These are phyloP conservation scores for Phymanthus crucifer DNA, from an alignment of 92 coral and sea anemone species.

Conservation along the genomic window DNA sequence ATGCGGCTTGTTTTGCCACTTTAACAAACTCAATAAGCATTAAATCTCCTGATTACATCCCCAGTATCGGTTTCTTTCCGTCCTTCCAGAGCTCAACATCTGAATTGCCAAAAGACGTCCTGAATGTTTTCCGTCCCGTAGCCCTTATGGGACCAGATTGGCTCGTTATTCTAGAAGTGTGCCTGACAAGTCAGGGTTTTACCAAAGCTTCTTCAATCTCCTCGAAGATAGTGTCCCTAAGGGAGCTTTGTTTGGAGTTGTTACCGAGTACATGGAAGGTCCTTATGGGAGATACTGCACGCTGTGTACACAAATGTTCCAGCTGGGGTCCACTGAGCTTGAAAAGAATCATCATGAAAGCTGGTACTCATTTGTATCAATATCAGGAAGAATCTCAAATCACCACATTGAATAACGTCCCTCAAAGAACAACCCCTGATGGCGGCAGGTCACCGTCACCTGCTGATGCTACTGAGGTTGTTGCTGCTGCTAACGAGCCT, in stretches of 20 bases:
- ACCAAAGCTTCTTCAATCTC: conserved; percentile 78
- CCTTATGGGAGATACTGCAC: conserved; percentile 50
- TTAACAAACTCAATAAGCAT: conserved; percentile 40
- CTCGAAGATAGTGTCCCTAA: conserved; percentile 74
- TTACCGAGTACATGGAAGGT: conserved; percentile 59
- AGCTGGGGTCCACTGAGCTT: conserved; percentile 89
- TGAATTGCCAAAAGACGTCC: conserved; percentile 70
- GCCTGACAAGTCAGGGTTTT: conserved; percentile 91
- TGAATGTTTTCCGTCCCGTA: conserved; percentile 80
- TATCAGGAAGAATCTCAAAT: conserved; percentile 38
- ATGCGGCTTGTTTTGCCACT: conserved; percentile 93
- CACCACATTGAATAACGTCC: conserved; percentile 16
- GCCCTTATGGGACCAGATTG: conserved; percentile 84
- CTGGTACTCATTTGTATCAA: conserved; percentile 68
- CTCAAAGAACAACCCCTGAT: conserved; percentile 8
- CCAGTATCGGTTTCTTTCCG: conserved; percentile 71
- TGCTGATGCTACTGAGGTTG: conserved; percentile 57
- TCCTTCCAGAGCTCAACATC: conserved; percentile 77
- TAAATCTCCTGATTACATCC: conserved; percentile 28
- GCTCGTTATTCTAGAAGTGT: conserved; percentile 78
- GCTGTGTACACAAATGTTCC: conserved; percentile 75
- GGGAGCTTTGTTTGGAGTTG: conserved; percentile 59
- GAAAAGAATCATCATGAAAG: conserved; percentile 76
- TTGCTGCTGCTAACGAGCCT: conserved; percentile 60
- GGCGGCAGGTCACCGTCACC: conserved; percentile 39